phyloP scores from a whole-genome alignment of 1,140 invertebrate species.

The Rhopalosiphum padi region DNA sequence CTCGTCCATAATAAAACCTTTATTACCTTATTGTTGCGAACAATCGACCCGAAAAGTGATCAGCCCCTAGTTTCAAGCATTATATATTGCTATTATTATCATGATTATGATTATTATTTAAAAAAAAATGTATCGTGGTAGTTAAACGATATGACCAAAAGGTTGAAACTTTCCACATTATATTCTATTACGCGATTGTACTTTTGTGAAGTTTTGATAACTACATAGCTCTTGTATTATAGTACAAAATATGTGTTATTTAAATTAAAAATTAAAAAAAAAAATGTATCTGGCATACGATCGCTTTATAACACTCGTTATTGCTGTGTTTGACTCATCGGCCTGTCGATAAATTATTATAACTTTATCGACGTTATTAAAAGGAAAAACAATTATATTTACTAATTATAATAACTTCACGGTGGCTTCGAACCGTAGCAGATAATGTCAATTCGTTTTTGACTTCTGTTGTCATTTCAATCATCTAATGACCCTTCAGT shows the following conservation, averaged over 20 bases:
- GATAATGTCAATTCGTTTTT: neutral
- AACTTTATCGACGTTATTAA: neutral
- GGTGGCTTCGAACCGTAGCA: neutral
- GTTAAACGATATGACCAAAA: neutral
- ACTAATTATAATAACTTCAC: neutral
- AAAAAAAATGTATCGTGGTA: neutral
- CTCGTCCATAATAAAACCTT: neutral
- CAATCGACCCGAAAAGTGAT: slow-evolving; percentile 32
- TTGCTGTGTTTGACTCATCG: neutral
- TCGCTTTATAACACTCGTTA: neutral
- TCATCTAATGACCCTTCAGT: neutral
- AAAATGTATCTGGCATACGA: neutral
- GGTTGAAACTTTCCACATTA: slow-evolving; percentile 24
- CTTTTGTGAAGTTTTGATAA: neutral
- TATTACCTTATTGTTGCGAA: slow-evolving; percentile 45
- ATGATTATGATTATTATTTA: neutral
- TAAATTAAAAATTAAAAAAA: neutral
- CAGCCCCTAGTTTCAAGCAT: neutral
- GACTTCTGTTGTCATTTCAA: neutral
- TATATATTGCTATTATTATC: slow-evolving; percentile 16
- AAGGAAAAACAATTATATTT: neutral
- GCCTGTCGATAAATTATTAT: neutral
- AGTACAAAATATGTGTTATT: neutral
- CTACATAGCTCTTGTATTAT: neutral
- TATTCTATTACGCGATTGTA: slow-evolving; percentile 21